Base-by-base conservation (phyloP, 1,140 invertebrate genomes). In the Penaeus indicus region DNA sequence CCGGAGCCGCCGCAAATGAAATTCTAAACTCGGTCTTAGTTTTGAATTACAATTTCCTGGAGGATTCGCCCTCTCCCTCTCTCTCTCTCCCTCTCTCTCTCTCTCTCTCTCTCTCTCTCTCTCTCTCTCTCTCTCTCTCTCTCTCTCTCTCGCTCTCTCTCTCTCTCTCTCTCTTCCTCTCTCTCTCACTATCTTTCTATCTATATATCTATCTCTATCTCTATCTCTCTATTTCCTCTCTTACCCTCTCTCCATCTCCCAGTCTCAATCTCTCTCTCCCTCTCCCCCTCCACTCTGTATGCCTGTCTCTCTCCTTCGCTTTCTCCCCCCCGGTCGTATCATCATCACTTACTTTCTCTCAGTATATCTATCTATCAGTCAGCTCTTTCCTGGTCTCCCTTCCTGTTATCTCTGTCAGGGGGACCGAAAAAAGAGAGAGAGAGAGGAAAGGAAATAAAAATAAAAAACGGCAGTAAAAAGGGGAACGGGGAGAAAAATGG, bases 41-140 rank as follows among this genome's bases (percentile, higher is more conserved):
- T 85, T 85, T 85, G 72, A 75, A 75, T 85, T 75, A 75, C 69
- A 85, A 85, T 72, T 85, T 85, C 84, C 84, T 75, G 22, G 60
- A 85, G 62, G 67, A 85, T 85, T 85, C 72, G 60, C 47, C 69
- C n/a, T 60, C 69, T 85, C 84, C 77, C 67, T 27, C 69, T 85
- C 47, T 21, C 10, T n/a, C 10, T 69, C 60, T 42, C 82, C 47
- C 80, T 42, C 75, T 42, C 27, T 85, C 67, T 60, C 69, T 85
- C 47, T 21, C 10, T n/a, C 10, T 69, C 60, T 42, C 82, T 67
- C 80, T 64, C 38, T 21, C 5, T 32, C 80, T 67, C 81, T 42
- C 81, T 22, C 63, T 83, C 67, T 27, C 84, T 38, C 38, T 38
- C 38, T 5, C 5, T 38, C 38, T 38, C 1, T 38, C 38, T 38